phyloP scores from a whole-genome alignment of 2,888 invertebrate species.

The Tanytarsus gracilentus region DNA sequence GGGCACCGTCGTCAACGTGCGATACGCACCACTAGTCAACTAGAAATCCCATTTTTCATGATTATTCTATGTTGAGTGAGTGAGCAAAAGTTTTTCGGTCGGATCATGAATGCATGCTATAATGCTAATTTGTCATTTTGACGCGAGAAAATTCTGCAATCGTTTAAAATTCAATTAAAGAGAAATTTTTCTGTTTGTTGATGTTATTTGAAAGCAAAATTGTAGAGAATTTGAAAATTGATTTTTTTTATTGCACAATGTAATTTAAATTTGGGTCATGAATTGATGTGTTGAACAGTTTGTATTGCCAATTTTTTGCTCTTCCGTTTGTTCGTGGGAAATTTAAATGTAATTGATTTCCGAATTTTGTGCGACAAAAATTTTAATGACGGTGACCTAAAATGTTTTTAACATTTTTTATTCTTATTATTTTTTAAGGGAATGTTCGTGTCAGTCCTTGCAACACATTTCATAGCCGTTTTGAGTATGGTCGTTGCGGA shows the following conservation, averaged over 20 bases:
- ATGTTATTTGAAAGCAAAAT: background rate
- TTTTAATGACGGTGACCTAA: too few species aligned
- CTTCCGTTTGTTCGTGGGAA: too few species aligned
- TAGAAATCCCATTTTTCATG: too few species aligned
- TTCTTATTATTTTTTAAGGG: constrained; percentile 16
- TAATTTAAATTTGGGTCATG: background rate
- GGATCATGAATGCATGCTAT: too few species aligned
- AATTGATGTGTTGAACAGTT: background rate
- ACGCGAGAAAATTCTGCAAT: too few species aligned
- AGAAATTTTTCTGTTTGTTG: background rate
- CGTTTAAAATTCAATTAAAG: background rate
- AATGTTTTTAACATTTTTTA: background rate
- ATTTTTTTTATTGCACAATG: background rate
- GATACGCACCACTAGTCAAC: too few species aligned
- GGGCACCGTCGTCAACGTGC: too few species aligned
- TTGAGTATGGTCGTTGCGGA: background rate
- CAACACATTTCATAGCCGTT: constrained; percentile 3
- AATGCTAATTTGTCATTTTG: too few species aligned
- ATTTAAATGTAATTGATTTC: background rate
- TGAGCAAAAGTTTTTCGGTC: too few species aligned
- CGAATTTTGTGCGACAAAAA: constrained; percentile 13
- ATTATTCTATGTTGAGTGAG: too few species aligned
- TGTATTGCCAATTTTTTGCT: background rate
- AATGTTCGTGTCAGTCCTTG: background rate
- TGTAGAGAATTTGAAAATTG: background rate